Conservation (phyloP, 2,888 invertebrate genomes). For the Caenorhabditis auriculariae region DNA sequence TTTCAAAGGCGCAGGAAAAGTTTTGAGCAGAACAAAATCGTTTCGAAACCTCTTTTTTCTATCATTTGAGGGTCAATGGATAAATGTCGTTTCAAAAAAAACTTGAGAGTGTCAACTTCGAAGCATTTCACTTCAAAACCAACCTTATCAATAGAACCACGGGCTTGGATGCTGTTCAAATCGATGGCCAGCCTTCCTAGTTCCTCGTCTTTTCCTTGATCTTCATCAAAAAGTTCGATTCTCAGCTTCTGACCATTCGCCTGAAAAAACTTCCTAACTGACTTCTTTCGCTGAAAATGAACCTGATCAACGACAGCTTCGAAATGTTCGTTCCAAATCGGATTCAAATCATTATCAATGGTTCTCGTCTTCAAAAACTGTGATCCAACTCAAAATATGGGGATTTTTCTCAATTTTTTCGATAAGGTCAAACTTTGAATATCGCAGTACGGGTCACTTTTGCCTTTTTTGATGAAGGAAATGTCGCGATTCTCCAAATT, state of each 20-base stretch:
- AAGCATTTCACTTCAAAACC: slow-evolving; percentile 1
- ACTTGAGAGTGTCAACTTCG: not conserved
- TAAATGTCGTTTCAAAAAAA: too few relatives aligned
- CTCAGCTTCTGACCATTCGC: slow-evolving; percentile 58
- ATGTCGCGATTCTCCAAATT: slow-evolving; percentile 95
- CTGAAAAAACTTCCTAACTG: slow-evolving; percentile 9
- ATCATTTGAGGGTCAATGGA: not conserved
- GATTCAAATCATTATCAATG: slow-evolving; percentile 89
- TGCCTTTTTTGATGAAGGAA: slow-evolving; percentile 86
- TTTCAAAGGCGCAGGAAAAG: not conserved
- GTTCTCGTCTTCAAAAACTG: slow-evolving; percentile 90
- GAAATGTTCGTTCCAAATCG: slow-evolving; percentile 95
- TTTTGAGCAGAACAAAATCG: not conserved
- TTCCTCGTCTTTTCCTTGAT: slow-evolving; percentile 84
- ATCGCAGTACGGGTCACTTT: slow-evolving; percentile 92
- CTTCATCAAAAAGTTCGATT: slow-evolving; percentile 86
- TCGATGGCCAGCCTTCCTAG: slow-evolving; percentile 80
- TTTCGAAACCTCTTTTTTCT: not conserved
- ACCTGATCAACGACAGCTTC: slow-evolving; percentile 70
- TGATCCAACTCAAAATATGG: slow-evolving; percentile 79
- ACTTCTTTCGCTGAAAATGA: too few relatives aligned
- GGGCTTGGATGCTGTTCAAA: slow-evolving; percentile 71
- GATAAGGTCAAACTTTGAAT: slow-evolving; percentile 46
- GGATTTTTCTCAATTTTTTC: not conserved
- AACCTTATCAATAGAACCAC: slow-evolving; percentile 72